Evolutionary conservation across 2,888 invertebrate species (phyloP), one percentile per base, ranked within the genome.

Genomic region (Gerosis bhagava): DNA sequence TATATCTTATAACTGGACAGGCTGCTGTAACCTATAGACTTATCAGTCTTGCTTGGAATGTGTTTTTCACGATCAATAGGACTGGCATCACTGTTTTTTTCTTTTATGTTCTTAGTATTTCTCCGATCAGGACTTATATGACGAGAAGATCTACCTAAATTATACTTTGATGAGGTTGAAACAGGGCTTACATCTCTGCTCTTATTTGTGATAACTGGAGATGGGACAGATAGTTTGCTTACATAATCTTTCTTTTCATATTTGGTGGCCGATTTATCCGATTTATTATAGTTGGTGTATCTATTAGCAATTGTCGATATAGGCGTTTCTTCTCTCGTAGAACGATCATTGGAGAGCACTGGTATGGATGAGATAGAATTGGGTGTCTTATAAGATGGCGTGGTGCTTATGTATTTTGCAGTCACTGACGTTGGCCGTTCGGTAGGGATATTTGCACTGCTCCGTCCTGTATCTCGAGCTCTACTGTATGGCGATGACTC

Each of bases 141-240:
- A 50, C 90, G 77, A 12, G 90, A 79, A 44, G 81, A 61, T 64
- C 80, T 70, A 55, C 70, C 83, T 51, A 83, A 64, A 59, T 73
- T 77, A 51, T 87, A 89, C 63, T 84, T 86, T 25, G 83, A 79
- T 34, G 73, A 58, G 41, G 78, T 72, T 51, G 83, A 75, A 43
- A 84, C 77, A 3, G 92, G 92, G 67, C 92, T 92, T 2, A 90
- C 89, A 59, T 92, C 92, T 60, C 91, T 82, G 51, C 90, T 91
- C 65, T 77, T 77, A 24, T 64, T 77, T 2, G 69, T 74, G 13
- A 72, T 78, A 3, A 57, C 34, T 25, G 73, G 60, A 2, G 74
- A 65, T 17, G 87, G 82, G 43, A 80, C 63, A 5, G 70, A 65
- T 3, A 83, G 71, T 63, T 86, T 45, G 10, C 37, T 86, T 1